Percentiles rank a stretch among this genome's conserved stretches.
Evolutionary conservation across 1,140 invertebrate species (phyloP).

Genomic region (Saxidomus purpurata): DNA sequence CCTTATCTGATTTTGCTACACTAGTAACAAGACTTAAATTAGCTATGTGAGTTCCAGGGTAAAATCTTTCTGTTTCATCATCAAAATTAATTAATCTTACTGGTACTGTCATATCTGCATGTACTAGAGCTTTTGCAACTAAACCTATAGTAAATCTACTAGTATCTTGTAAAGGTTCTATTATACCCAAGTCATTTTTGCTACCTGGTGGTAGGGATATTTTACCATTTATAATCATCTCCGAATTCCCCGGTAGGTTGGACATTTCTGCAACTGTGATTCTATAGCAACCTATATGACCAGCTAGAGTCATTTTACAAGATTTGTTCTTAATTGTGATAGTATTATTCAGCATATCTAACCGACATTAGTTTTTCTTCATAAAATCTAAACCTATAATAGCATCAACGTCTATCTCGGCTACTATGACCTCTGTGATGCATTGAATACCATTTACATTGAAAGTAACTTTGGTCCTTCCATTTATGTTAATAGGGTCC

Average conservation of each 20-base stretch:
- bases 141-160: background rate
- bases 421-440: background rate
- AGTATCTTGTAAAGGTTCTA: background rate
- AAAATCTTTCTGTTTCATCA: background rate
- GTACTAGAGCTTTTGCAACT: background rate
- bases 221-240: background rate
- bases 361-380: background rate
- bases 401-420: background rate
- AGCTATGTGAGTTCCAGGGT: background rate
- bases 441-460: background rate
- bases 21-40: background rate
- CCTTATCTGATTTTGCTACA: background rate
- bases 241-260: background rate
- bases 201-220: background rate
- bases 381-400: conserved; percentile 14
- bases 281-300: background rate
- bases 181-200: background rate
- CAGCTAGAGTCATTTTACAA: background rate
- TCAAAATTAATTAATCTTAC: background rate
- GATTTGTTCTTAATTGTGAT: background rate
- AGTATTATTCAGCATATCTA: background rate
- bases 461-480: background rate
- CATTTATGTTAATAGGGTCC: background rate
- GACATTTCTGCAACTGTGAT: background rate
- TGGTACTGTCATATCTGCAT: background rate